Base-by-base conservation (phyloP, 1,140 invertebrate genomes). In the Bacillus rossius region DNA sequence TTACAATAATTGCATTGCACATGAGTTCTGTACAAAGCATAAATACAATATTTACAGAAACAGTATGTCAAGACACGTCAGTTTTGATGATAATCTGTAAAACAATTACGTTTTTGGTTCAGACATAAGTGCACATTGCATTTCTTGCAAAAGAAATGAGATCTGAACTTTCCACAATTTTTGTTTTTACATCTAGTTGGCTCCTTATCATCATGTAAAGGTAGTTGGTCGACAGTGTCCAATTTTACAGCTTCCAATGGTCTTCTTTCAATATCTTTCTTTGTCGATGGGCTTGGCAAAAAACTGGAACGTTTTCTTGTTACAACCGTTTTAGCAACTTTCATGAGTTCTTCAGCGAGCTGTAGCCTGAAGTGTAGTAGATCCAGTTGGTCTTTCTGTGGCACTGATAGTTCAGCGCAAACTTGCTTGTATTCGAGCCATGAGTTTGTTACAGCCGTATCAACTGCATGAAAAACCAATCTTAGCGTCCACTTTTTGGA, bases 401-500 rank as follows among this genome's bases (percentile, higher is more conserved):
- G 43, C 10, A 45, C 23, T 45, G 5, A 5, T 20, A 5, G 5
- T 3, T 20, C 5, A 13, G 17, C 17, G n/a, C 53, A 56, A 53
- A 64, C 55, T 40, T 23, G 34, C 56, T 53, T 62, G 61, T 71
- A 69, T 59, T 69, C 67, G 26, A 68, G 52, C 69, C 68, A 70
- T 37, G 55, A 47, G 57, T 69, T 65, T n/a, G 48, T 48, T 47
- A 57, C 37, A 1, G 62, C 61, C 17, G 70, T 17, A 55, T 71
- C 66, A 17, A 70, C 48, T 16, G 52, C 61, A 65, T 71, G 69
- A 48, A 57, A 58, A 26, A 71, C 60, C 54, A 70, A 60, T 34
- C 64, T 53, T 10, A 50, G 29, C 42, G 66, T 71, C 66, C 67
- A 71, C 65, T 72, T 71, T 65, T 60, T 57, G 8, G 66, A 70